phyloP scores from a whole-genome alignment of 2,797 vertebrate genomes.

The Spondyliosoma cantharus region DNA sequence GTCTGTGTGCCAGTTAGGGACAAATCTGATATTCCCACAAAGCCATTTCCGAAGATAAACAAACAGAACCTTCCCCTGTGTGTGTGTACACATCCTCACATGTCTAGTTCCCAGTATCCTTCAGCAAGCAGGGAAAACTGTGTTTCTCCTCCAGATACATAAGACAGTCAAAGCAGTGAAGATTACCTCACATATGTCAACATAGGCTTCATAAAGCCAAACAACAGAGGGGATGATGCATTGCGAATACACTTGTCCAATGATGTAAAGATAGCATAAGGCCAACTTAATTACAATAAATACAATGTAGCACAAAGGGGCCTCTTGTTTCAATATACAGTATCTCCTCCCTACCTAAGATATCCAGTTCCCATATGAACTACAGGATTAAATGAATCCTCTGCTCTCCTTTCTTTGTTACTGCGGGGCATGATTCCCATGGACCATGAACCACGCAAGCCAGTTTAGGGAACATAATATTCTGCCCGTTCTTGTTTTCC shows the following conservation, averaged over 20 bases:
- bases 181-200: constrained; percentile 16
- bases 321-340: constrained; percentile 50
- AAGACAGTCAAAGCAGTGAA: constrained; percentile 21
- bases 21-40: constrained; percentile 85
- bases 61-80: constrained; percentile 76
- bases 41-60: constrained; percentile 83
- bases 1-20: constrained; percentile 79
- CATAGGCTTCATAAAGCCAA: constrained; percentile 26
- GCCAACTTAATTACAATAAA: constrained; percentile 50
- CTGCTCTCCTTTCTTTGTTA: constrained; percentile 49
- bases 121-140: constrained; percentile 28
- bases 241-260: constrained; percentile 42
- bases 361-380: constrained; percentile 70
- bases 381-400: constrained; percentile 72
- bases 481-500: constrained; percentile 75
- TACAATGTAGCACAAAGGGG: constrained; percentile 26
- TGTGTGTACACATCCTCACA: constrained; percentile 51
- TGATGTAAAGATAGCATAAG: constrained; percentile 55
- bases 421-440: constrained; percentile 76
- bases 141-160: constrained; percentile 42
- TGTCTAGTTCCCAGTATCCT: constrained; percentile 61
- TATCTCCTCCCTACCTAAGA: constrained; percentile 53
- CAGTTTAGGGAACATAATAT: constrained; percentile 72
- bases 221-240: not conserved
- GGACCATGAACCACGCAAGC: constrained; percentile 61